phyloP scores from a whole-genome alignment of 2,797 vertebrate species.

The Columba guinea region DNA sequence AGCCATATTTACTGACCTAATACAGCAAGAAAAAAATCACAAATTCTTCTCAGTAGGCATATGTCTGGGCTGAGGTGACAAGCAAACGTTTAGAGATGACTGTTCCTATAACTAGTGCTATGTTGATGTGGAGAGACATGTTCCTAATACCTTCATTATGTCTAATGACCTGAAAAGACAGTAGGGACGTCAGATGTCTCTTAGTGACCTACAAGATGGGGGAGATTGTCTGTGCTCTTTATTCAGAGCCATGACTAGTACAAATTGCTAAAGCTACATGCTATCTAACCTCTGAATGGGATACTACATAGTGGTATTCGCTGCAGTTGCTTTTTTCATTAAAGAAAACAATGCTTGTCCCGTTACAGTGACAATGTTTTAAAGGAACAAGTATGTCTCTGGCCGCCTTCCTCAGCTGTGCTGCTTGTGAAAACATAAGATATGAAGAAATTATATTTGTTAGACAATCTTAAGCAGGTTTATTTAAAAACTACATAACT shows the following conservation, averaged over 20 bases:
- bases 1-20: background rate
- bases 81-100: background rate
- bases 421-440: background rate
- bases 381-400: background rate
- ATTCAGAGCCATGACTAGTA: background rate
- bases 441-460: conserved; percentile 3
- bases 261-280: background rate
- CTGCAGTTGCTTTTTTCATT: background rate
- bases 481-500: conserved; percentile 7
- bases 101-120: background rate
- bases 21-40: background rate
- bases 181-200: background rate
- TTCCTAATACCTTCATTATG: background rate
- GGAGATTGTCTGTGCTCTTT: background rate
- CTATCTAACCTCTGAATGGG: background rate
- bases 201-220: background rate
- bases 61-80: background rate
- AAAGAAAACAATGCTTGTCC: background rate
- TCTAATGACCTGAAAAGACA: conserved; percentile 7
- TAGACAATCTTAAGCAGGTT: background rate
- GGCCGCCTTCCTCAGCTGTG: background rate
- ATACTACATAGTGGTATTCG: fast-evolving
- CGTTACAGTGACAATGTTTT: background rate
- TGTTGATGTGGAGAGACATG: background rate
- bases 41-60: background rate